Conservation (phyloP, 2,797 vertebrate species). For the Taeniopygia guttata region DNA sequence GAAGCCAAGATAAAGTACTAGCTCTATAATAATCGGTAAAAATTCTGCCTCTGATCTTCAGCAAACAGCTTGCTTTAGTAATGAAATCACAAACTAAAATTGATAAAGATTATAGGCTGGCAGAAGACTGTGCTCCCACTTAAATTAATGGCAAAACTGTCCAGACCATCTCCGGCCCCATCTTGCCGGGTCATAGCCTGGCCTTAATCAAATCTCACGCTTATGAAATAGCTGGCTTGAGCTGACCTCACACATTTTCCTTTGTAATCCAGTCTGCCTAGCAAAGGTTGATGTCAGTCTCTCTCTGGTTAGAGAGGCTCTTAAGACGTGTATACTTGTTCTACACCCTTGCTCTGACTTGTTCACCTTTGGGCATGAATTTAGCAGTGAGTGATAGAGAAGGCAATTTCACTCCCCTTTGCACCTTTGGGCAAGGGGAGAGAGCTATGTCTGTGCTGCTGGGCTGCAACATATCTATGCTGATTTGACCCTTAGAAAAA, state of each 20-base stretch:
- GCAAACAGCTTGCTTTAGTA: not conserved
- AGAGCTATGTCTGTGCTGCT: accelerated
- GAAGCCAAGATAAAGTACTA: not conserved
- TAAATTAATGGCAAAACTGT: constrained; percentile 26
- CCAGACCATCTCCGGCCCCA: not conserved
- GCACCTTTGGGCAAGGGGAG: not conserved
- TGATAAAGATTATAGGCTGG: not conserved
- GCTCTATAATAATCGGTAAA: not conserved
- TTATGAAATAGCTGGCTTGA: not conserved
- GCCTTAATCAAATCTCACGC: not conserved
- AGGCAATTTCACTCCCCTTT: not conserved
- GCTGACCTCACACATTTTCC: not conserved
- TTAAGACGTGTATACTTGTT: not conserved
- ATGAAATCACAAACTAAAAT: constrained; percentile 19
- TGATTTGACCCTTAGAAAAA: not conserved
- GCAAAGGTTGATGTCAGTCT: not conserved
- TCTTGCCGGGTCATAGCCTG: not conserved
- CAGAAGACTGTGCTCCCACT: not conserved
- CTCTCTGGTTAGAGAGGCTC: not conserved
- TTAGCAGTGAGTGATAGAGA: not conserved
- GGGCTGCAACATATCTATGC: accelerated
- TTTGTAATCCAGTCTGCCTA: not conserved
- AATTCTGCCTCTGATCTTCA: constrained; percentile 9
- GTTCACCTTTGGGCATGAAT: not conserved
- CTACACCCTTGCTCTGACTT: not conserved